Evolutionary conservation across 2,113 vertebrate species (phyloP), one percentile per base, ranked within the genome.

Genomic region (Ornithorhynchus anatinus): DNA sequence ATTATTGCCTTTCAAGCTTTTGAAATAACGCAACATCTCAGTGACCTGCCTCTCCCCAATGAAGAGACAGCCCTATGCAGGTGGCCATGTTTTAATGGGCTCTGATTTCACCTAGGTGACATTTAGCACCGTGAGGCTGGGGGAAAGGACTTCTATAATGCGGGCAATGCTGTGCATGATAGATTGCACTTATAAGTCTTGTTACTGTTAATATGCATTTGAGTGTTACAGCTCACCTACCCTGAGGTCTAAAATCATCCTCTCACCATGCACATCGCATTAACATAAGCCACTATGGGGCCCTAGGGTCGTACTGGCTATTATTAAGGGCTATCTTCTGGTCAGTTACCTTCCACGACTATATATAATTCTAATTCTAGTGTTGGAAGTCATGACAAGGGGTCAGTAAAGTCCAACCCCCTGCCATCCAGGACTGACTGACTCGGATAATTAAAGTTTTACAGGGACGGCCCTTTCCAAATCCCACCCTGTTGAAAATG

Each of bases 1-100:
- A 89, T 86, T 86, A 85, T 47, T 89, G 85, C 79, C 84, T 86
- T 88, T 89, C 85, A 85, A 60, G 74, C 69, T 89, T n/a, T 85
- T 78, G 70, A 86, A 85, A 77, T 39, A 38, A 36, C 72, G 51
- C 78, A 84, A 76, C 1, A 0, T 88, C 73, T 76, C 64, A 80
- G 62, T 88, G 86, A 86, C 82, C 84, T 75, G 69, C 73, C 81
- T 88, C 75, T 83, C 74, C 58, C 39, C 56, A 70, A 83, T 70
- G 71, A 85, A 68, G 57, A 81, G 48, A 73, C 64, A 84, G 32
- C 16, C 56, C 27, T 42, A 22, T 37, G 36, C 63, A 84, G 15
- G 37, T 78, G 57, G 53, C 32, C 67, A 48, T 56, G 67, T 7
- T 84, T 88, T 76, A 56, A 54, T 32, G 50, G 31, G 52, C 13